phyloP scores from a whole-genome alignment of 2,888 invertebrate species.

The Hirudinaria manillensis region DNA sequence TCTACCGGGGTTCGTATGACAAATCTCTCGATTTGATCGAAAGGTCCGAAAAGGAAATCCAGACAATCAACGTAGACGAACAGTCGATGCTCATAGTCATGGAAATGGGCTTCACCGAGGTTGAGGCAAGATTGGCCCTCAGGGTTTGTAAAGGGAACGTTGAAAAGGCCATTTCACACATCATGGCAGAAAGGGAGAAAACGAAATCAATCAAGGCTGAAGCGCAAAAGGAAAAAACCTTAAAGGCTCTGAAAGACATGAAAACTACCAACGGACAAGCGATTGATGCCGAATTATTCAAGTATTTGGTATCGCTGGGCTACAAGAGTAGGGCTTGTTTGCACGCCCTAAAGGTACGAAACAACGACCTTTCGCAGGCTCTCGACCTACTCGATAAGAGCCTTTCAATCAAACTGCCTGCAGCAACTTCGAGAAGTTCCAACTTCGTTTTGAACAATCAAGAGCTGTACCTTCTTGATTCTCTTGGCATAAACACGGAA shows the following conservation, averaged over 20 bases:
- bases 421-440: not conserved
- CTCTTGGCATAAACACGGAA: no score
- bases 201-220: conserved; percentile 33
- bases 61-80: conserved; percentile 62
- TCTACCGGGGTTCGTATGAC: conserved; percentile 67
- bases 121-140: conserved; percentile 68
- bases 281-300: conserved; percentile 46
- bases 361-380: conserved; percentile 67
- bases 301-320: conserved; percentile 61
- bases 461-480: no score
- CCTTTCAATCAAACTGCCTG: not conserved
- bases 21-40: conserved; percentile 63
- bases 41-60: conserved; percentile 64
- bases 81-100: conserved; percentile 58
- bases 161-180: conserved; percentile 64
- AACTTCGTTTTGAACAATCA: no score
- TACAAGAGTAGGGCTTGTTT: conserved; percentile 61
- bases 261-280: not conserved
- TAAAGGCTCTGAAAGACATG: no score
- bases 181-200: conserved; percentile 56
- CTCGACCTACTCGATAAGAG: conserved; percentile 51
- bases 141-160: conserved; percentile 62
- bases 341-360: conserved; percentile 63
- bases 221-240: conserved; percentile 30
- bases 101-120: conserved; percentile 64